Evolutionary conservation across 2,113 vertebrate species (phyloP).

Genomic region (Ursus arctos): DNA sequence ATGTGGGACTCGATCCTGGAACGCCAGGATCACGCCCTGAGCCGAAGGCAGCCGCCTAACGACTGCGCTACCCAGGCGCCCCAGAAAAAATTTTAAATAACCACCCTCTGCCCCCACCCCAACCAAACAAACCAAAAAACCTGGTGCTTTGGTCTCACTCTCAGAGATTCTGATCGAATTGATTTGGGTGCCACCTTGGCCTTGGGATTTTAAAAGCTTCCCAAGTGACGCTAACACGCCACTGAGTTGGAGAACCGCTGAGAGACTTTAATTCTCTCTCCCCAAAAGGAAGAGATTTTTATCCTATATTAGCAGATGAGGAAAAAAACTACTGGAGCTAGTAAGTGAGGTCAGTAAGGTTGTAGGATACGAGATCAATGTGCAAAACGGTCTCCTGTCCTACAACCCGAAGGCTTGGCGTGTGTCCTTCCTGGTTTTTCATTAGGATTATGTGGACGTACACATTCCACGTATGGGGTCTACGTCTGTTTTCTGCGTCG

Average conservation of each 20-base stretch:
- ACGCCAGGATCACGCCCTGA: too few relatives aligned
- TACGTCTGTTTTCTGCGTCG: background rate
- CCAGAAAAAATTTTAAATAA: background rate
- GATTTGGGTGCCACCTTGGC: background rate
- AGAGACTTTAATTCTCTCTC: background rate
- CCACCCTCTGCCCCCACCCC: background rate
- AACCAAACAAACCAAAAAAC: background rate
- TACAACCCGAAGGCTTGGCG: background rate
- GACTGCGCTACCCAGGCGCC: too few relatives aligned
- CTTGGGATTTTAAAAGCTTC: background rate
- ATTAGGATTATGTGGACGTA: rapidly evolving
- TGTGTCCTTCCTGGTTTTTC: background rate
- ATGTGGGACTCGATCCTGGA: too few relatives aligned
- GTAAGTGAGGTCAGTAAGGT: background rate
- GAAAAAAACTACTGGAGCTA: background rate
- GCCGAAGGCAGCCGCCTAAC: too few relatives aligned
- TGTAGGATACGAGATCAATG: background rate
- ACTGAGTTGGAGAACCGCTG: background rate
- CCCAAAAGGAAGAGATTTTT: background rate
- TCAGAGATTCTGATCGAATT: background rate
- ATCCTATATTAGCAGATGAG: background rate
- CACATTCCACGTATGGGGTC: background rate
- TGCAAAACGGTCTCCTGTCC: background rate
- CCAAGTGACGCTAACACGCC: background rate
- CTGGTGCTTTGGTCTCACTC: background rate